Percentiles rank a stretch among this genome's conserved stretches.
These are phyloP conservation scores for Gymnoscopelus microlampas DNA, from an alignment of 2,797 vertebrate species.

Conservation along the genomic window DNA sequence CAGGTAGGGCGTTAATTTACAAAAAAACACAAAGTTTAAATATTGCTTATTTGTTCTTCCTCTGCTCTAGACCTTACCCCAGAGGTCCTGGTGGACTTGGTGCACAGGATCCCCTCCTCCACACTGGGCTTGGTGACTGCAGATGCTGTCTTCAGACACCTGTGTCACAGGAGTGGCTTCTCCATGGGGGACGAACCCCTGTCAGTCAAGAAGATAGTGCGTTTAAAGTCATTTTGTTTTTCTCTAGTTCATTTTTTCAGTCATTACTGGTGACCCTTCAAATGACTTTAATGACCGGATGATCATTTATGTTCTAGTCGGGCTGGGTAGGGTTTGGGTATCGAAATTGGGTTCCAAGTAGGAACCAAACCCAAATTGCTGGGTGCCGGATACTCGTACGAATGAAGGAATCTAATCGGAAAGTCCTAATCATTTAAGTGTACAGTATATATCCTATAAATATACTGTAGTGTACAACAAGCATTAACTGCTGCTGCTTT, in stretches of 20 bases:
- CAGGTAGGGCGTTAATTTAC: constrained; percentile 73
- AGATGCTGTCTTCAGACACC: constrained; percentile 88
- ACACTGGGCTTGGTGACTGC: constrained; percentile 89
- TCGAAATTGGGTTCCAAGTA: too few species aligned
- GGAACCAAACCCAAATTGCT: too few species aligned
- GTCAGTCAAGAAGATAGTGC: constrained; percentile 90
- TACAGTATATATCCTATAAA: too few species aligned
- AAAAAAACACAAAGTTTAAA: background rate
- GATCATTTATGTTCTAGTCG: too few species aligned
- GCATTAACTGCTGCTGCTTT: too few species aligned
- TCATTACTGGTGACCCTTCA: too few species aligned
- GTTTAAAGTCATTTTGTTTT: constrained; percentile 35
- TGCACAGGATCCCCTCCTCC: constrained; percentile 83
- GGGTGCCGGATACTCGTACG: too few species aligned
- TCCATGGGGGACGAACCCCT: constrained; percentile 78
- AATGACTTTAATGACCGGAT: too few species aligned
- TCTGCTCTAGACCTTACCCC: constrained; percentile 79
- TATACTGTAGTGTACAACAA: too few species aligned
- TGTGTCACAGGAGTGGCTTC: constrained; percentile 82
- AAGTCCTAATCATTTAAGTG: too few species aligned
- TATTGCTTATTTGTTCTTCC: constrained; percentile 1
- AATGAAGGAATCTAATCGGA: too few species aligned
- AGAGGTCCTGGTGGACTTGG: constrained; percentile 78
- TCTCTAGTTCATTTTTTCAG: background rate
- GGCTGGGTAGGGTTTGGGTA: too few species aligned